A percentile compares a stretch with the other conserved stretches of the same genome.
Evolutionary conservation across 2,888 invertebrate species (phyloP).

Genomic region (Sarcophaga caerulescens): DNA sequence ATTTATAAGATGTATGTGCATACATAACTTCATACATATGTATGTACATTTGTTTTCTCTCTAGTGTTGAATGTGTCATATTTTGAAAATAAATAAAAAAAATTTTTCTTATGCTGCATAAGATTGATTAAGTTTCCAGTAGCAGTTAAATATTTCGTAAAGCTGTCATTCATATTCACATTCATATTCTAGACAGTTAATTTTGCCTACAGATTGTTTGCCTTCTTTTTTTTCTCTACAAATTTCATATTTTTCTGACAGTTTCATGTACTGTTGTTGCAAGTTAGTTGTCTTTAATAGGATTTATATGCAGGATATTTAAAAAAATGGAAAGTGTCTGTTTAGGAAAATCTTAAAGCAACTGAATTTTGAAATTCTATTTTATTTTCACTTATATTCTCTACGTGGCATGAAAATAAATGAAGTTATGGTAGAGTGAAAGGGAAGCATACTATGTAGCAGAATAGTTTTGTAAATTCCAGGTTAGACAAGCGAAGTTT

Average conservation of each 20-base stretch:
- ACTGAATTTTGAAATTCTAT: no score
- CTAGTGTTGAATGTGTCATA: not conserved
- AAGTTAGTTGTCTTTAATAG: not conserved
- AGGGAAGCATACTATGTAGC: no score
- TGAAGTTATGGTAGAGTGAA: no score
- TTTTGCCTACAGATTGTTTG: conserved; percentile 7
- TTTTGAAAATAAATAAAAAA: not conserved
- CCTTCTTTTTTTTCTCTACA: no score
- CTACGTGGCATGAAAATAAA: no score
- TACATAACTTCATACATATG: no score
- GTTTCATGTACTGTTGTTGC: not conserved
- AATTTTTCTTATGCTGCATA: not conserved
- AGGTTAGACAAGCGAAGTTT: no score
- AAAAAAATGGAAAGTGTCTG: no score
- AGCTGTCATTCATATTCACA: conserved; percentile 32
- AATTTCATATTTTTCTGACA: not conserved
- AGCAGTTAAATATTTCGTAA: conserved; percentile 12
- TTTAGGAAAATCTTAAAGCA: no score
- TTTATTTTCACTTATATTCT: no score
- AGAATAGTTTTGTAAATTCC: no score
- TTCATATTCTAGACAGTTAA: conserved; percentile 30
- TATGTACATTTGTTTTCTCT: not conserved
- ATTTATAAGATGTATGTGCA: not conserved
- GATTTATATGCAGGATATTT: not conserved
- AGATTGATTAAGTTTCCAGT: conserved; percentile 44